A percentile compares a stretch with the other conserved stretches of the same genome.
Evolutionary conservation across 2,113 vertebrate genomes (phyloP).

Genomic region (Laterallus jamaicensis): DNA sequence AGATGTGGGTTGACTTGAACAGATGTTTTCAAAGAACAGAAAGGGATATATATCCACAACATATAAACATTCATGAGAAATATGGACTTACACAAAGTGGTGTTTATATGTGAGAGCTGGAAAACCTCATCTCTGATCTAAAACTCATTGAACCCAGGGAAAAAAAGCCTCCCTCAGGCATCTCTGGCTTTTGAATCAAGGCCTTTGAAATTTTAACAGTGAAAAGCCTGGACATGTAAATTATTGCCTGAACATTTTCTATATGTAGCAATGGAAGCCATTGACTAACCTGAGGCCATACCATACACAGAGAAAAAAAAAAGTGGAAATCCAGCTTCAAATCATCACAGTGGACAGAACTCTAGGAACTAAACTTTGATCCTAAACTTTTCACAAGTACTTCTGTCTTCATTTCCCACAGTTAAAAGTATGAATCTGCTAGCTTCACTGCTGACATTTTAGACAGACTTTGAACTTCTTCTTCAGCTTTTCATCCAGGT

Average conservation of each 20-base stretch:
- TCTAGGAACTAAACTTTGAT: not conserved
- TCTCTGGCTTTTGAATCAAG: not conserved
- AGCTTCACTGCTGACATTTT: not conserved
- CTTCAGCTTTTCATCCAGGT: not conserved
- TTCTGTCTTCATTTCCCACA: not conserved
- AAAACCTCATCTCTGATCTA: not conserved
- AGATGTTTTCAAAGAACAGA: not conserved
- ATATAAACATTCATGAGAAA: not conserved
- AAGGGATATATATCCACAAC: not conserved
- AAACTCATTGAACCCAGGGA: not conserved
- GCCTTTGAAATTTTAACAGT: not conserved
- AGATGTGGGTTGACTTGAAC: not conserved
- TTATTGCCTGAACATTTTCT: not conserved
- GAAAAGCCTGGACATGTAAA: not conserved
- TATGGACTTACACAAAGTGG: not conserved
- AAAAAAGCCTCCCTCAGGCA: not conserved
- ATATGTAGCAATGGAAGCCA: not conserved
- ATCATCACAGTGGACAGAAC: not conserved
- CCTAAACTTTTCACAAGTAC: not conserved
- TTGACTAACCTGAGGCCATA: not conserved
- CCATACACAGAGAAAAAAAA: not conserved
- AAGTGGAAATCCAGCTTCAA: not conserved
- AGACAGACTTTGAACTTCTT: not conserved
- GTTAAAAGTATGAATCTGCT: not conserved
- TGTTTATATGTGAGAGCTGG: not conserved